phyloP scores from a whole-genome alignment of 2,888 invertebrate genomes.

The Limnephilus lunatus region DNA sequence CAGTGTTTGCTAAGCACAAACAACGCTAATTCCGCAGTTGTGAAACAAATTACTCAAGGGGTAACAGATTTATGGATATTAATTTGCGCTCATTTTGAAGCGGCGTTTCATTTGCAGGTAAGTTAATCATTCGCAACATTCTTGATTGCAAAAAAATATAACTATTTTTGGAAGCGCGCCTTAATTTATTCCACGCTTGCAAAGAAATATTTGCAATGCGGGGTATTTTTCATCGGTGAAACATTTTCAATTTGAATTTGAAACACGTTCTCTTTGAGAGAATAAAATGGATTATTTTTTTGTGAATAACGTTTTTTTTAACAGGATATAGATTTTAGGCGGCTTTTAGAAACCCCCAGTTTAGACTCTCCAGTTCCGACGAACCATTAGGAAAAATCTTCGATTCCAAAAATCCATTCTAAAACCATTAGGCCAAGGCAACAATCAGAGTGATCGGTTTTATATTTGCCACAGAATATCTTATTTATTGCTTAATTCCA shows the following conservation, averaged over 20 bases:
- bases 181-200: not conserved
- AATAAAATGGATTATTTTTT: not conserved
- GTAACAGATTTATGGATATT: conserved; percentile 33
- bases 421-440: conserved; percentile 46
- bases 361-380: not conserved
- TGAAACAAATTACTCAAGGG: conserved; percentile 28
- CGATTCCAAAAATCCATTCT: conserved; percentile 43
- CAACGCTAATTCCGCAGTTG: conserved; percentile 19
- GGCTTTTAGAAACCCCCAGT: not conserved
- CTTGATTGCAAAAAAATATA: not conserved
- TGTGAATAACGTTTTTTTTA: not conserved
- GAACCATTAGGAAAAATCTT: conserved; percentile 38
- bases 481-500: conserved; percentile 42
- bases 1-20: conserved; percentile 23
- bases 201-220: not conserved
- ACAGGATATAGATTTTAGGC: not conserved
- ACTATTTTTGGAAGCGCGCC: not conserved
- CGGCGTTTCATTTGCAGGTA: not conserved
- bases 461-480: conserved; percentile 41
- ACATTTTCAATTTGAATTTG: not conserved
- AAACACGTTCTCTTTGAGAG: not conserved
- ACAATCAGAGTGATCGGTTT: conserved; percentile 36
- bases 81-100: conserved; percentile 11
- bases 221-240: not conserved
- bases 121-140: not conserved